Base-by-base conservation (phyloP, 2,888 invertebrate genomes). In the Leistus spinibarbis region DNA sequence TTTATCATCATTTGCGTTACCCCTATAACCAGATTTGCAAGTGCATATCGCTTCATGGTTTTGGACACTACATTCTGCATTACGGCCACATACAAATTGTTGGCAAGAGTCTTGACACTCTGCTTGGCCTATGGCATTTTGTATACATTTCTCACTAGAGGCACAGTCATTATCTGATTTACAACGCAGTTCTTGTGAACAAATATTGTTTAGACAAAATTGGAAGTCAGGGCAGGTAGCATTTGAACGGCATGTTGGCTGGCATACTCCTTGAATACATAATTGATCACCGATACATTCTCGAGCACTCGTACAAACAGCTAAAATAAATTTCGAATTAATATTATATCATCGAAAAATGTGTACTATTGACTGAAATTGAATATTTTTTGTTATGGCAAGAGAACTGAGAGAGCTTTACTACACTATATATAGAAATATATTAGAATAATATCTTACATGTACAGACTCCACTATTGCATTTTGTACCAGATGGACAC, bases 211-310 rank as follows among this genome's bases (percentile, higher is more conserved):
- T 77, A 89, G 88, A 81, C 96, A 96, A 82, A 90, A 94, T 82
- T 95, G 95, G 82, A 92, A 93, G 77, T 95, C 92, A 0, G 96
- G 95, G 80, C 96, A 97, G 13, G 93, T 93, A 1, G 89, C 86
- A 82, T 96, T 95, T 9, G 90, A 88, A 80, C 91, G 90, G 82
- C 96, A 96, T 2, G 94, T 94, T 20, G 94, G 90, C 81, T 95
- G 92, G 82, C 96, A 96, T n/a, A 94, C 90, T 10, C 91, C 92
- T 84, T 94, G 92, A 76, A 96, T 92, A 81, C 96, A 96, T 13
- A 95, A 86, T 86, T 96, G 96, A 81, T 95, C 94, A 16, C 90
- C 90, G 71, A 96, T 91, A 82, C 96, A 96, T 79, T 96, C 96
- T 77, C 96, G 89, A 19, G 93, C 90, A 79, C 91, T 93, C 79